Evolutionary conservation across 1,140 invertebrate species (phyloP).

Genomic region (Dendroctonus valens): DNA sequence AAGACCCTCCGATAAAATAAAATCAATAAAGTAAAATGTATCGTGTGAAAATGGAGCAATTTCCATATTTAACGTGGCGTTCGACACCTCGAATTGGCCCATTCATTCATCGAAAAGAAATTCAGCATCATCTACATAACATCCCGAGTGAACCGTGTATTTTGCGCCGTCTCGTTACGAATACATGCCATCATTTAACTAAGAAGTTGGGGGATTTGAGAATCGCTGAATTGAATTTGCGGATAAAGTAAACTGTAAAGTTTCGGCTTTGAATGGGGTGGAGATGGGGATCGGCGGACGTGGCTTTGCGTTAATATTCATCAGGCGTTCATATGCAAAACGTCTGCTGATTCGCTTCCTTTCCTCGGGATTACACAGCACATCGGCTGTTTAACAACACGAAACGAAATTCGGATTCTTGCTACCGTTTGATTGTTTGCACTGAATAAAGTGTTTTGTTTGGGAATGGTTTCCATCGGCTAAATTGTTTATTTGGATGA

Average conservation of each 20-base stretch:
- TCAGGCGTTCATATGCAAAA: constrained; percentile 49
- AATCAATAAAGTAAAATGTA: constrained; percentile 29
- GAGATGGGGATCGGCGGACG: constrained; percentile 12
- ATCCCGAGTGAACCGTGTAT: constrained; percentile 29
- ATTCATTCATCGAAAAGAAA: constrained; percentile 16
- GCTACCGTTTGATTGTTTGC: constrained; percentile 15
- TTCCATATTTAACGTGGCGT: constrained; percentile 26
- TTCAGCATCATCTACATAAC: constrained; percentile 31
- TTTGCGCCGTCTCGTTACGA: constrained; percentile 27
- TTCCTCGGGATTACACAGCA: constrained; percentile 43
- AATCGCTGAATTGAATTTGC: constrained; percentile 34
- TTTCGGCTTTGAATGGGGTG: constrained; percentile 22
- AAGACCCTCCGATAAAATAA: neutral
- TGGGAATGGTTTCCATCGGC: constrained; percentile 4
- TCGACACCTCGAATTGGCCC: constrained; percentile 29
- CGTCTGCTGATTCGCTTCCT: constrained; percentile 48
- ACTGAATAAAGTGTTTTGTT: constrained; percentile 32
- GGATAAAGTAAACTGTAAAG: constrained; percentile 36
- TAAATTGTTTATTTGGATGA: constrained; percentile 4
- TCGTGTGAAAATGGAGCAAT: constrained; percentile 24
- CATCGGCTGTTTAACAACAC: constrained; percentile 33
- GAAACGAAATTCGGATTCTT: constrained; percentile 31
- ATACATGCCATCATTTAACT: constrained; percentile 32
- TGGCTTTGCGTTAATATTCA: constrained; percentile 46
- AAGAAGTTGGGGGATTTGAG: constrained; percentile 29